Base-by-base conservation (phyloP, 2,888 invertebrate genomes). In the Drymonia ruficornis region DNA sequence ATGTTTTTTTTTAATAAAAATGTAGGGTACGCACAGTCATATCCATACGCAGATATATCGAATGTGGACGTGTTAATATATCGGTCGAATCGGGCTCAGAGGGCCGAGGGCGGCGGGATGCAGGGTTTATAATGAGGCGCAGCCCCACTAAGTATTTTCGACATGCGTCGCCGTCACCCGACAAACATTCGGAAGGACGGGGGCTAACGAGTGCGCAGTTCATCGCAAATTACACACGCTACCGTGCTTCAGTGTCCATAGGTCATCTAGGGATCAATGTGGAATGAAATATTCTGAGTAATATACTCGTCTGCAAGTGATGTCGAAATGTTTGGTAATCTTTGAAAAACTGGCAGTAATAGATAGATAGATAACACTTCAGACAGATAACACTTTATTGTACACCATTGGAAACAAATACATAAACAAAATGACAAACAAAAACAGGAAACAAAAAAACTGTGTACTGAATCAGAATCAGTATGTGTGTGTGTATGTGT, bases 101-200 rank as follows among this genome's bases (percentile, higher is more conserved):
- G 80, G 83, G 83, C 76, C 66, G 72, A 72, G 74, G 69, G 70
- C 70, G 71, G 69, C 57, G 84, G 79, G 82, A 76, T 82, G 87
- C 82, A 78, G 83, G 89, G 89, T 89, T 90, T 90, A 90, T 92
- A 91, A 92, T 92, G 91, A 91, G 90, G 86, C 81, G 81, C 84
- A 80, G 84, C 89, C 91, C 90, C 90, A 89, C 89, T 89, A 91
- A 92, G 91, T 87, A 92, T 92, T 91, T 90, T 91, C 87, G 91
- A 91, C 92, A 92, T 92, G 91, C 91, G 90, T 90, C 83, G 88
- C 86, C 88, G 87, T 87, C 91, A 84, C 91, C 89, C 91, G 86
- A 77, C 91, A 89, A 91, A 90, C 89, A 89, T 88, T 88, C 81
- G 78, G 67, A 63, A 65, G 72, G 66, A 63, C 59, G 62, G 76